These are phyloP conservation scores for Theonella swinhoei DNA, from an alignment of 37 sponge, comb jelly and placozoan genomes.

Conservation along the genomic window DNA sequence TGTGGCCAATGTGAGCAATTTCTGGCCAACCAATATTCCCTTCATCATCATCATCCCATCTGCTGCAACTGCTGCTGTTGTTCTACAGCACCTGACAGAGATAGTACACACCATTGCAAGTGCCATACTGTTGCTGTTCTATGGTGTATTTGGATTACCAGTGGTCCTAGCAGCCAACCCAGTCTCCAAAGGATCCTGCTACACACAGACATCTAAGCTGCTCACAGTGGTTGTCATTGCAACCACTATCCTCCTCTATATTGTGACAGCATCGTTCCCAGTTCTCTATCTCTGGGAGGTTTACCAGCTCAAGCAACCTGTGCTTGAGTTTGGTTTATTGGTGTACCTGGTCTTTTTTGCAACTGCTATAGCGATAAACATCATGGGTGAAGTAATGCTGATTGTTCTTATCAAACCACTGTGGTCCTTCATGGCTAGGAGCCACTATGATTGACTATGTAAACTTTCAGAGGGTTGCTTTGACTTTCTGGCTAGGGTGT, in stretches of 20 bases:
- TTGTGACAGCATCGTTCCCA: neutral
- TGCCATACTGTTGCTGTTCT: neutral
- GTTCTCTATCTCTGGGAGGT: slow-evolving; percentile 1
- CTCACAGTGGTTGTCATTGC: neutral
- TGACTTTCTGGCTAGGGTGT: no score
- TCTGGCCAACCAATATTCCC: slow-evolving; percentile 4
- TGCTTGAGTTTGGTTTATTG: neutral
- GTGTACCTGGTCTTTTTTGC: slow-evolving; percentile 2
- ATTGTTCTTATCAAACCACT: slow-evolving; percentile 1
- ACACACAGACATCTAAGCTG: neutral
- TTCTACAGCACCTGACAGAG: neutral
- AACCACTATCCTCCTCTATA: neutral
- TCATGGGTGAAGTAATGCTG: neutral
- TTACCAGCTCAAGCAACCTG: neutral
- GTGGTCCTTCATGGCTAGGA: neutral
- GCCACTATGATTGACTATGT: neutral
- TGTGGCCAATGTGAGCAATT: neutral
- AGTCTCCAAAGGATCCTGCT: neutral
- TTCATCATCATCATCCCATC: slow-evolving; percentile 15
- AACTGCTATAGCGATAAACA: neutral
- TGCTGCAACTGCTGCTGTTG: neutral
- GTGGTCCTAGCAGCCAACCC: neutral
- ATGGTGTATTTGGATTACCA: neutral
- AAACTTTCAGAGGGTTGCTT: no score
- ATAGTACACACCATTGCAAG: neutral